Conservation (phyloP, 2,113 vertebrate genomes). For the Symphodus melops region DNA sequence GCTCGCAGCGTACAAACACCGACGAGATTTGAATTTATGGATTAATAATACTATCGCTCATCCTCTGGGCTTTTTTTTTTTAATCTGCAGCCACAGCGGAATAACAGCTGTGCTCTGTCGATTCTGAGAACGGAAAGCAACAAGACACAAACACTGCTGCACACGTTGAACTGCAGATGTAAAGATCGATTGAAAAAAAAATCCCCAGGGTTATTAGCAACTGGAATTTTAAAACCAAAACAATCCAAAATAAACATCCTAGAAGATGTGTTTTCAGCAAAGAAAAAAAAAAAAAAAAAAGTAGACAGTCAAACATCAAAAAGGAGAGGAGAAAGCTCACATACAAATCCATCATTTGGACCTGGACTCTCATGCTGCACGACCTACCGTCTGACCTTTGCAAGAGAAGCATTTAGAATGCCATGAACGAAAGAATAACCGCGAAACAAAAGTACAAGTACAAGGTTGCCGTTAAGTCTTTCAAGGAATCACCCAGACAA, state of each 20-base stretch:
- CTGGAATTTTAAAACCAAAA: not conserved
- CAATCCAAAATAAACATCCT: too few species aligned
- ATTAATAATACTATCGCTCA: slow-evolving; percentile 54
- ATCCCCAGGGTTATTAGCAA: not conserved
- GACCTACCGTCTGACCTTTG: not conserved
- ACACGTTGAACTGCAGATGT: not conserved
- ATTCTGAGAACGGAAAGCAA: not conserved
- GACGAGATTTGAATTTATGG: slow-evolving; percentile 34
- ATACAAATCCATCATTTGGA: not conserved
- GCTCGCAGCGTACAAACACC: not conserved
- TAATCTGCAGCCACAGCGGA: slow-evolving; percentile 61
- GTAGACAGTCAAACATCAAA: not conserved
- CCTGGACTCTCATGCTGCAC: not conserved
- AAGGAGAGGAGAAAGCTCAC: not conserved
- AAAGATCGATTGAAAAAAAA: not conserved
- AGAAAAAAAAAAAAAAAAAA: too few species aligned
- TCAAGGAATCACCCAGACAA: not conserved
- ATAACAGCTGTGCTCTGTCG: slow-evolving; percentile 25
- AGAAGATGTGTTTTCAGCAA: too few species aligned
- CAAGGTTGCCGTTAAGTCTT: not conserved
- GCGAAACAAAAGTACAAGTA: not conserved
- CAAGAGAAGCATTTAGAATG: not conserved
- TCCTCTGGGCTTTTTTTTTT: slow-evolving; percentile 44
- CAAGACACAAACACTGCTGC: not conserved
- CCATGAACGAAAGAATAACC: not conserved